Conservation (phyloP, 2,113 vertebrate genomes). For the Datnioides undecimradiatus region DNA sequence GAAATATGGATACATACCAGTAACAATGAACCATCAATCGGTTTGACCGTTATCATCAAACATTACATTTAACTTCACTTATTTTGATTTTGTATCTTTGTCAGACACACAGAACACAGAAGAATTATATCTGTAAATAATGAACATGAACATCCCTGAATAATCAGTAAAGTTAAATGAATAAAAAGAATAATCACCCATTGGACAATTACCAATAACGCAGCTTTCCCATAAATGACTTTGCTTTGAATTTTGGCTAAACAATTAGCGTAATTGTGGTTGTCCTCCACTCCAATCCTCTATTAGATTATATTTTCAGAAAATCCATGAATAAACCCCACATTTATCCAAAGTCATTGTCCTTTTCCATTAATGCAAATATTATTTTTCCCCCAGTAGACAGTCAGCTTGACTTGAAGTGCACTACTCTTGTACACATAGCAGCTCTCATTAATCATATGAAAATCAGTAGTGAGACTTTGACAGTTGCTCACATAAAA, state of each 20-base stretch:
- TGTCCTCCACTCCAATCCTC: neutral
- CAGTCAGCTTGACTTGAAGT: neutral
- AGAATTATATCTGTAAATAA: neutral
- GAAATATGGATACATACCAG: neutral
- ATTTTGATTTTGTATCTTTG: neutral
- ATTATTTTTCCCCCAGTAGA: neutral
- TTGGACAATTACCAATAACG: neutral
- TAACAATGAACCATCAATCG: too few species aligned
- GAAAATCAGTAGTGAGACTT: too few species aligned
- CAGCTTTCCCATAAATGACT: neutral
- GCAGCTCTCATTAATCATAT: too few species aligned
- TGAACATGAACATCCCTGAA: too few species aligned
- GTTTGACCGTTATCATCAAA: neutral
- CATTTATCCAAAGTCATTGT: neutral
- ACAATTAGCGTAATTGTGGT: neutral
- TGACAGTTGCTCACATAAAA: too few species aligned
- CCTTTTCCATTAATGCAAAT: neutral
- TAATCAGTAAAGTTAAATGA: neutral
- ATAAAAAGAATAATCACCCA: neutral
- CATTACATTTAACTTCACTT: neutral
- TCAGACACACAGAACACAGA: neutral
- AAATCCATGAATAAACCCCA: neutral
- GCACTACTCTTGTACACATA: too few species aligned
- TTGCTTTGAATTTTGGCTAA: neutral
- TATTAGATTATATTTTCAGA: neutral